Base-by-base conservation (phyloP, 2,797 vertebrate genomes). In the Stomatorhinus walkeri region DNA sequence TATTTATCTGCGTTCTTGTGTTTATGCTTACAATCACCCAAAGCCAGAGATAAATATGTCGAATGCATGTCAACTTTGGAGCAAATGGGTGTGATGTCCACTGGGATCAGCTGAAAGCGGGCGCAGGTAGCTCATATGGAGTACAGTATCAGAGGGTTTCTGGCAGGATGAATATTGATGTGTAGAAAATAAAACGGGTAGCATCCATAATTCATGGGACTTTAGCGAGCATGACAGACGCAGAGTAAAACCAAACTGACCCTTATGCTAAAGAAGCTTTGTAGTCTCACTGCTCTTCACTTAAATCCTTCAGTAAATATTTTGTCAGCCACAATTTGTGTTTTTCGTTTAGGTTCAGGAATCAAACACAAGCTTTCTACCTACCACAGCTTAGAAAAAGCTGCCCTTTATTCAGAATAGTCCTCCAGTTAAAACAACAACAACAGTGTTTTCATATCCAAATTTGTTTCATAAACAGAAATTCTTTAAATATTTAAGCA, bases 291-390 rank as follows among this genome's bases (percentile, higher is more conserved):
- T 85, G 59, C 87, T 89, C 46, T 85, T 88, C 52, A 46, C 79
- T 52, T 88, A 85, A 89, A 89, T 88, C 87, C 28, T 24, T 59
- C 56, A 85, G 87, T 85, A 89, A 89, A 88, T 87, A 88, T 88
- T 88, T 28, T 54, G 56, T 46, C 43, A 84, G 36, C 2, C 61
- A 46, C 59, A 88, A 48, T 87, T 76, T 48, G 54, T 83, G 85
- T 16, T 48, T 76, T 76, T 48, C 22, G 16, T 16, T 40, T 40
- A 36, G 40, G 72, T 52, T 51, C 36, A 8, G 72, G 72, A 79
- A 87, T 51, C 1, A 54, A 14, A 52, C 28, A 0, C 1, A 83
- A 56, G 52, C 8, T 59, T 28, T 1, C 9, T 46, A 24, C 43
- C 24, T 28, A n/a, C 81, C n/a, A 24, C 19, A 84, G 40, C 12